Conservation (phyloP, 2,113 vertebrate species). For the Callithrix jacchus region DNA sequence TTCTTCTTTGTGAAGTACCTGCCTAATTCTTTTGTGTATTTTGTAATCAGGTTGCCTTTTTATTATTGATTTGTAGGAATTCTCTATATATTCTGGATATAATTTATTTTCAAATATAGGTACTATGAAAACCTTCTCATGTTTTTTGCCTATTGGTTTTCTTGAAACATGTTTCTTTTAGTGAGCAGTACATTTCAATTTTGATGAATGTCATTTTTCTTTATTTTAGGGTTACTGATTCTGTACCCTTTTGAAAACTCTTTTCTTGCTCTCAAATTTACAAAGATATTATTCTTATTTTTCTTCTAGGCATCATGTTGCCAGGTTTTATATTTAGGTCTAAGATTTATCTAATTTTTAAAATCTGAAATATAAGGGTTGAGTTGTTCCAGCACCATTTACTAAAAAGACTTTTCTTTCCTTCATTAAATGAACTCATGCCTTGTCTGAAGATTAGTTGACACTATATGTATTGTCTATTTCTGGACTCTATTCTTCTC, state of each 20-base stretch:
- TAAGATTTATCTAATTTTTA: background rate
- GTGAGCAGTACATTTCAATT: background rate
- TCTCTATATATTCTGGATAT: background rate
- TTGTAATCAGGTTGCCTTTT: background rate
- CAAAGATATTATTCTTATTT: background rate
- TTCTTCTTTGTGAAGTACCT: background rate
- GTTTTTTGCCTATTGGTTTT: background rate
- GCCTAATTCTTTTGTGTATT: background rate
- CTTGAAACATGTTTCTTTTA: background rate
- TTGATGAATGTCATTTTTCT: conserved; percentile 21
- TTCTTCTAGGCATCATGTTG: background rate
- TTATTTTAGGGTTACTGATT: background rate
- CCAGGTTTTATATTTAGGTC: background rate
- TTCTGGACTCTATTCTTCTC: background rate
- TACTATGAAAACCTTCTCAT: background rate
- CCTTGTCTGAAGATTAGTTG: background rate
- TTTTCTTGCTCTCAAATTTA: background rate
- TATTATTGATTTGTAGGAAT: background rate
- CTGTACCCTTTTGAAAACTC: background rate
- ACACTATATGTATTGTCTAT: background rate
- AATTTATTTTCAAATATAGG: conserved; percentile 1
- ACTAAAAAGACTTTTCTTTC: background rate
- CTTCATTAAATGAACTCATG: background rate
- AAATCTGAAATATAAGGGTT: background rate
- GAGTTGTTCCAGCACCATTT: background rate